Evolutionary conservation across 92 coral and sea anemone species (phyloP), one percentile per base, ranked within the genome.

Genomic region (Porites divaricata): DNA sequence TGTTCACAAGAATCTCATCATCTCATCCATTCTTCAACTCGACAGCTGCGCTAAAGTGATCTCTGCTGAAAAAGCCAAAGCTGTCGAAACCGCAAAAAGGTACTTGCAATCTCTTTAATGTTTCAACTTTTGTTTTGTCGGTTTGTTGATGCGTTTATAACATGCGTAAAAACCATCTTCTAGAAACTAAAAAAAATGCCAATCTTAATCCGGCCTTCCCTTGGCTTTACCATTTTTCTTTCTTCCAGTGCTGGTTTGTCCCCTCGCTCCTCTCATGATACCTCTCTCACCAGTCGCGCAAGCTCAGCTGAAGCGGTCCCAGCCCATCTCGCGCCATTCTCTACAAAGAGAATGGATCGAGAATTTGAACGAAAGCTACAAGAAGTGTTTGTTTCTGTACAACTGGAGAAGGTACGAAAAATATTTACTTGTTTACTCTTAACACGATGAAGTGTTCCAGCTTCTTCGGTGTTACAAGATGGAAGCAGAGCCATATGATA

Each of bases 331-430:
- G 71, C 88, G 63, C 83, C 99, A 52, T 96, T 95, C 76, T 72
- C 98, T n/a, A 79, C 97, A 35, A 95, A 94, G 89, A 92, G 92
- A 85, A 81, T 91, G 88, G 96, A 96, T 67, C 98, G 99, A 70
- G 98, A 96, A 68, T 92, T 91, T 89, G 98, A 92, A 76, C 89
- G 95, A 63, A 92, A 92, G 72, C 93, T 95, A 0, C 98, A 92
- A 66, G 93, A 91, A 58, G 96, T 91, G 54, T 96, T 96, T 69
- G 98, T 96, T 19, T 96, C 99, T 0, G 94, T 92, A 2, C 99
- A 96, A 67, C 89, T 96, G 9, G 99, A 96, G 68, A 96, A 96
- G 99, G 99, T 96, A 81, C 8, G 13, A 14, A 41, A 28, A 28
- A 22, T 1, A 61, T 35, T 2, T 35, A 35, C 45, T 35, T 35